Percentiles rank a stretch among this genome's conserved stretches.
phyloP scores from a whole-genome alignment of 2,797 vertebrate species.

The Hapalemur alaotrensis region DNA sequence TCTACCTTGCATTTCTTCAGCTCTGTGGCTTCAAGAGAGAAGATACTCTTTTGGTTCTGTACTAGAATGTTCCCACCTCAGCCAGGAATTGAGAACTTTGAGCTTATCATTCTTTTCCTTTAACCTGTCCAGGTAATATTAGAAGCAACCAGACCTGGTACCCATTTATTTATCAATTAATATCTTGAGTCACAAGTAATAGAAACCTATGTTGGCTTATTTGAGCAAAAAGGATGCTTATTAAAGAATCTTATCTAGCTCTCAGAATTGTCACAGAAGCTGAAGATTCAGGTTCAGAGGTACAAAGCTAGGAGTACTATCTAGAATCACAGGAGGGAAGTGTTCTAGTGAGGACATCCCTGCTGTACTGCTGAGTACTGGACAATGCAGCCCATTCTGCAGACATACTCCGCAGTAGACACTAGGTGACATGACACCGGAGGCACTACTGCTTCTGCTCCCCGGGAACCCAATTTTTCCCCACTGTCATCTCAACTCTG shows the following conservation, averaged over 20 bases:
- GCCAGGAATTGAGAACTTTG: not conserved
- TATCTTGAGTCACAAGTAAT: not conserved
- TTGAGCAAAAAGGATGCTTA: not conserved
- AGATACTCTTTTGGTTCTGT: not conserved
- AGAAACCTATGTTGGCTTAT: not conserved
- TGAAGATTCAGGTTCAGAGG: not conserved
- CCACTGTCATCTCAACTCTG: not conserved
- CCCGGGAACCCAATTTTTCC: not conserved
- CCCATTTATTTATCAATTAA: not conserved
- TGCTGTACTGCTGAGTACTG: not conserved
- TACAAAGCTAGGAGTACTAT: not conserved
- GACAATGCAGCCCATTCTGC: not conserved
- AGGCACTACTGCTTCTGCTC: not conserved
- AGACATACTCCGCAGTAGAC: not conserved
- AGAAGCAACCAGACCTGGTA: not conserved
- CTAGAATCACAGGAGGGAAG: not conserved
- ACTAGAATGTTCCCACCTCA: not conserved
- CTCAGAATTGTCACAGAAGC: not conserved
- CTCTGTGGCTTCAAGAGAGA: not conserved
- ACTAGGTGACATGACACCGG: accelerated
- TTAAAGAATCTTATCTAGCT: not conserved
- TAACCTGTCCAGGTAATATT: not conserved
- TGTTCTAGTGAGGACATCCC: not conserved
- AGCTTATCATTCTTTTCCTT: not conserved
- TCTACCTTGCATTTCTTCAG: not conserved